These are phyloP conservation scores for Glyptemys insculpta DNA, from an alignment of 2,797 vertebrate species.

Conservation along the genomic window DNA sequence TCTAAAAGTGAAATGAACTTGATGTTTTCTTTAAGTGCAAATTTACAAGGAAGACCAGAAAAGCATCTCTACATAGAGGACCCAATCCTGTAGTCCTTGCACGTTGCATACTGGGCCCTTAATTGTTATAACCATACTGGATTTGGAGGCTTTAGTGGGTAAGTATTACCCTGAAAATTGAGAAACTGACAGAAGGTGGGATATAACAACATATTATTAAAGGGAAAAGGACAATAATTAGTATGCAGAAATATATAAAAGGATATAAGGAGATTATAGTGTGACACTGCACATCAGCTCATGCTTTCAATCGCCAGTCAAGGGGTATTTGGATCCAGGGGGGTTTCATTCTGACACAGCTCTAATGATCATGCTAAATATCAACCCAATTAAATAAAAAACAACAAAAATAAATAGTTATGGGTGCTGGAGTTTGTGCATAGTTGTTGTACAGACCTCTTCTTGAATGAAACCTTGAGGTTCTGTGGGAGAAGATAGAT, in stretches of 20 bases:
- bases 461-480: background rate
- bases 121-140: background rate
- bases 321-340: background rate
- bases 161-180: background rate
- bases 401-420: background rate
- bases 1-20: fast-evolving
- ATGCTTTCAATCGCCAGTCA: background rate
- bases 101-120: background rate
- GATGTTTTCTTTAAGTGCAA: background rate
- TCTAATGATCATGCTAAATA: background rate
- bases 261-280: background rate
- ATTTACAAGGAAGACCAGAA: background rate
- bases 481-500: background rate
- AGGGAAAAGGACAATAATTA: background rate
- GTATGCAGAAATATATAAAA: fast-evolving
- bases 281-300: background rate
- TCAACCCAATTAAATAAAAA: background rate
- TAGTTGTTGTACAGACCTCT: background rate
- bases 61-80: background rate
- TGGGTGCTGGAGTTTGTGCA: background rate
- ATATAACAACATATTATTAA: background rate
- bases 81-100: background rate
- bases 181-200: background rate
- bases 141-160: background rate
- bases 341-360: background rate